phyloP scores from a whole-genome alignment of 2,888 invertebrate species.

The Xylota segnis region DNA sequence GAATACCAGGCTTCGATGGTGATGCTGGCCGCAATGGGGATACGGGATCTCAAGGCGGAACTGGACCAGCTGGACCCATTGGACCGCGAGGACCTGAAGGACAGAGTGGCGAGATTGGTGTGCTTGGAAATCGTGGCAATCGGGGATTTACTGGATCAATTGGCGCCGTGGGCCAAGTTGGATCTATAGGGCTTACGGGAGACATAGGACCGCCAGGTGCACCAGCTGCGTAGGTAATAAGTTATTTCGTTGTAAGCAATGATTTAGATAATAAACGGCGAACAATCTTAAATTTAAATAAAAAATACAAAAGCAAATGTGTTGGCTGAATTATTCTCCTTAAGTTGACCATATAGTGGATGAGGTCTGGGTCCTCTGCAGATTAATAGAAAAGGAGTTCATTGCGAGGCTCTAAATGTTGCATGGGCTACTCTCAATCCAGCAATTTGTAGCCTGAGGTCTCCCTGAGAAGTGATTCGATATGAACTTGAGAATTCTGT shows the following conservation, averaged over 20 bases:
- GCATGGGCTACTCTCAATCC: too few relatives aligned
- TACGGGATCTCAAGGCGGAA: neutral
- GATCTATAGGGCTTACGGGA: neutral
- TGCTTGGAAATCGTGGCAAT: neutral
- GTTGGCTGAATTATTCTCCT: too few relatives aligned
- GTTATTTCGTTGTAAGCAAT: neutral
- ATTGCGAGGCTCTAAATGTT: too few relatives aligned
- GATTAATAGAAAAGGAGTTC: too few relatives aligned
- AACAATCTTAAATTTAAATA: too few relatives aligned
- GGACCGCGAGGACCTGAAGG: constrained; percentile 26
- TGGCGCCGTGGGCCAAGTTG: neutral
- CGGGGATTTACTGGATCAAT: constrained; percentile 34
- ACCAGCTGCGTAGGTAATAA: neutral
- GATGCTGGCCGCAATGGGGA: neutral
- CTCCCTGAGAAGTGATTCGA: too few relatives aligned
- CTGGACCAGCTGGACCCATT: neutral
- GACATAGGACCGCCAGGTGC: neutral
- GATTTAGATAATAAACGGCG: neutral
- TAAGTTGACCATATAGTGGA: too few relatives aligned
- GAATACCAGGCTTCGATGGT: neutral
- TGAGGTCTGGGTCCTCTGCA: too few relatives aligned
- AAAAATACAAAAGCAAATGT: too few relatives aligned
- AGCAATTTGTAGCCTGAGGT: too few relatives aligned
- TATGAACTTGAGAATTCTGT: too few relatives aligned
- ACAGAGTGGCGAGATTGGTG: constrained; percentile 4